Evolutionary conservation across 2,113 vertebrate species (phyloP).

Genomic region (Otocyon megalotis): DNA sequence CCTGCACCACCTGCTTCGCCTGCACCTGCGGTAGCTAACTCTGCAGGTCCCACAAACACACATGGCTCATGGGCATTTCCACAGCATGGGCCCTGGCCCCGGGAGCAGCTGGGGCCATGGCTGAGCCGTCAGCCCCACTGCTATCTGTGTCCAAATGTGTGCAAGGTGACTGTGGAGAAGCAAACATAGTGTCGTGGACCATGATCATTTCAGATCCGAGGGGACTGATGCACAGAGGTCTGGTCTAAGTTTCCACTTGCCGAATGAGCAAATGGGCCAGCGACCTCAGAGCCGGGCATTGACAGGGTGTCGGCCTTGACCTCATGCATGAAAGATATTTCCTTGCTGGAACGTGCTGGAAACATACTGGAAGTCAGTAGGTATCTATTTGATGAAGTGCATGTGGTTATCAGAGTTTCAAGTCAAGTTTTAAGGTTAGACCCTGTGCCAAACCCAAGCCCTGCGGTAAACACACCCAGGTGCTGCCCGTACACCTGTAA

Average conservation of each 20-base stretch:
- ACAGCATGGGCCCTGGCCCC: fast-evolving
- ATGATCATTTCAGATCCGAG: fast-evolving
- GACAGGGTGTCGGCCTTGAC: fast-evolving
- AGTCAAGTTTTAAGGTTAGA: background rate
- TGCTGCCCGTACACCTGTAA: fast-evolving
- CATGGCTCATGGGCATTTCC: fast-evolving
- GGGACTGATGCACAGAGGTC: fast-evolving
- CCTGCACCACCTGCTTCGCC: too few relatives aligned
- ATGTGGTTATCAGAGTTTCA: background rate
- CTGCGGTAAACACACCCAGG: fast-evolving
- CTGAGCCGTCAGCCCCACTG: fast-evolving
- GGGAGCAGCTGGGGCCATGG: fast-evolving
- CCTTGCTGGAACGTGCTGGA: background rate
- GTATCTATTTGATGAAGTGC: fast-evolving
- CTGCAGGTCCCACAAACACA: fast-evolving
- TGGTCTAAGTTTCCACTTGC: fast-evolving
- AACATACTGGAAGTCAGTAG: fast-evolving
- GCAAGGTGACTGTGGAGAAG: fast-evolving
- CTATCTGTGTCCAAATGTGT: fast-evolving
- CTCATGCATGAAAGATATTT: fast-evolving
- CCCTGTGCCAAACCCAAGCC: background rate
- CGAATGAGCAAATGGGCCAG: fast-evolving
- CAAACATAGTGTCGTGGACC: fast-evolving
- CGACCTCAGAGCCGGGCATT: fast-evolving
- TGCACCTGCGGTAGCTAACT: fast-evolving